Evolutionary conservation across 1,140 invertebrate species (phyloP), one percentile per base, ranked within the genome.

Genomic region (Harlomillsia oculata): DNA sequence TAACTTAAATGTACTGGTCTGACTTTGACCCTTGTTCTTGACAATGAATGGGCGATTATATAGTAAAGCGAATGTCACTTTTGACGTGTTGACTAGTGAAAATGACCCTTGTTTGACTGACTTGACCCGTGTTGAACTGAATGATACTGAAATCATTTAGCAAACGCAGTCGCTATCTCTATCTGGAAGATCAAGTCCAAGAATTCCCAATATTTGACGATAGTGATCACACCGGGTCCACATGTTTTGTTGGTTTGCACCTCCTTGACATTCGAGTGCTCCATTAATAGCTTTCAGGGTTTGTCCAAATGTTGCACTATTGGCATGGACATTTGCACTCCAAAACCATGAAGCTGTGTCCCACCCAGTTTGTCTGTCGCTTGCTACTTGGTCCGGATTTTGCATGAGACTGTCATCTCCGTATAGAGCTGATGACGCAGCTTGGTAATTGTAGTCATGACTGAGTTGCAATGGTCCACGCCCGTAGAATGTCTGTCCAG

Each of bases 361-460:
- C 32, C 58, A 60, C 3, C 52, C 53, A n/a, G 55, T 25, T 25
- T 40, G 52, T 3, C 44, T 44, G 26, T 50, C 44, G 18, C 49
- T 45, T 21, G 28, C 58, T 2, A 60, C 58, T 0, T 30, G 4
- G 36, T 60, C 58, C 8, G 58, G 58, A 32, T 60, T 11, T 28
- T 60, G 18, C n/a, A 50, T 20, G 0, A 60, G 45, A 2, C 37
- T 18, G 21, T 60, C 45, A 23, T 55, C 53, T 5, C 30, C 28
- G 25, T 55, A 54, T 9, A 60, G 51, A 18, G 30, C 49, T 9
- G 26, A 5, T 3, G 51, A 54, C 2, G 58, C 58, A 25, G 51
- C 58, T 26, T 29, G 25, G 40, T 60, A 60, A 41, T 60, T 60
- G 29, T 54, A 60, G 30, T 51, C 43, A 43, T 46, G 55, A 5